phyloP scores from a whole-genome alignment of 2,113 vertebrate species.

The Tretioscincus oriximinensis region DNA sequence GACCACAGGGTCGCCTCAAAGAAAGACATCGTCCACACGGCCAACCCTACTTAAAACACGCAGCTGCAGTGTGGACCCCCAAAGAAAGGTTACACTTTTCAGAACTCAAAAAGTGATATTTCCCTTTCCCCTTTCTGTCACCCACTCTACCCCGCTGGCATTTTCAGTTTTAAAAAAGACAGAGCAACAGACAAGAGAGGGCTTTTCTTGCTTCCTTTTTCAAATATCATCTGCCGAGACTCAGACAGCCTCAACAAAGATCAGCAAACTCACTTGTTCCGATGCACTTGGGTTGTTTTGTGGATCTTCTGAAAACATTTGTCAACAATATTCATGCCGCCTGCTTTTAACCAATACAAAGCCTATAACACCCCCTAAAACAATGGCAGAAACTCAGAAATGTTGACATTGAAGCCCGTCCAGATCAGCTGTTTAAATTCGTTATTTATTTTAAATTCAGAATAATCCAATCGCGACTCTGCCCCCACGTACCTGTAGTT shows the following conservation, averaged over 20 bases:
- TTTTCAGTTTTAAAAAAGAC: constrained; percentile 5
- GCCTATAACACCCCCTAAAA: background rate
- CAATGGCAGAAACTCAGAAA: background rate
- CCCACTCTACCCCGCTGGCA: background rate
- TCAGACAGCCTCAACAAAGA: background rate
- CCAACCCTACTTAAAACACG: background rate
- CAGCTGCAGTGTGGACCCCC: background rate
- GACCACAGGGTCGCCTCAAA: constrained; percentile 10
- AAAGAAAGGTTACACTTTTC: constrained; percentile 11
- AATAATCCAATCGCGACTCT: too few species aligned
- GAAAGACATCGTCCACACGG: background rate
- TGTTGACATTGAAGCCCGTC: background rate
- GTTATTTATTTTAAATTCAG: too few species aligned
- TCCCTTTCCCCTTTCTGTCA: background rate
- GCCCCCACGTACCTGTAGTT: too few species aligned
- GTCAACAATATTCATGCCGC: rapidly evolving
- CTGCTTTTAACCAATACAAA: background rate
- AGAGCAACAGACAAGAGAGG: background rate
- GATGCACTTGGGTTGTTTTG: background rate
- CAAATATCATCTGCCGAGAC: background rate
- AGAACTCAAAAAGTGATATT: constrained; percentile 10
- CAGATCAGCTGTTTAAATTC: too few species aligned
- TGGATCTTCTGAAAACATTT: background rate
- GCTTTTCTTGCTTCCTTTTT: background rate
- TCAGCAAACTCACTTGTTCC: background rate